Base-by-base conservation (phyloP, 2,113 vertebrate genomes). In the Limnothrissa miodon region DNA sequence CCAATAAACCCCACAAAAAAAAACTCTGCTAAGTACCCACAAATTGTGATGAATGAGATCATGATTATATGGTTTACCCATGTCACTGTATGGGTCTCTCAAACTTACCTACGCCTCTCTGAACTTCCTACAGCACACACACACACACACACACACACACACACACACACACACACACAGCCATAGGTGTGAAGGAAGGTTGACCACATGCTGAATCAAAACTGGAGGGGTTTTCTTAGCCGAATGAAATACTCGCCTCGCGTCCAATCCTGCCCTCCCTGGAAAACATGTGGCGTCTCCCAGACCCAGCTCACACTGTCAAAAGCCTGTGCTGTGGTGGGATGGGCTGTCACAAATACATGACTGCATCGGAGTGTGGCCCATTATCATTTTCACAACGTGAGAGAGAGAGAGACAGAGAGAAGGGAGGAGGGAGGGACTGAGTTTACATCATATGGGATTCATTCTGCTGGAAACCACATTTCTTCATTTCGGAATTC, bases 381-480 rank as follows among this genome's bases (percentile, higher is more conserved):
- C 79, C 82, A 89, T 92, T 88, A 88, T 83, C 87, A 86, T 90
- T 90, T 86, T 89, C 83, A 90, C 83, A 83, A 88, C 85, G 88
- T 80, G 87, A 74, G 66, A 4, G 62, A 70, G 62, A 7, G 59
- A 66, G 59, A 10, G 25, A 66, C n/a, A 8, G 59, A 66, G 59
- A 2, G 59, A 66, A 42, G 42, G 6, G 42, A 42, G n/a, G 59
- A 33, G 59, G n/a, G 59, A 29, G 59, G n/a, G 59, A 29, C 9
- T 29, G 66, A 74, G 62, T 87, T 79, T 85, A 87, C 88, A 89
- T 85, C 51, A 89, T 78, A 15, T 85, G 80, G 90, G 86, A 89
- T 85, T 92, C 86, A 89, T 45, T 70, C 74, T 29, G 23, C 83
- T 74, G 9, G 29, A 78, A 80, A 83, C 45, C 45, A 51, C 33